Evolutionary conservation across 1,140 invertebrate genomes (phyloP).

Genomic region (Glomeris maerens): DNA sequence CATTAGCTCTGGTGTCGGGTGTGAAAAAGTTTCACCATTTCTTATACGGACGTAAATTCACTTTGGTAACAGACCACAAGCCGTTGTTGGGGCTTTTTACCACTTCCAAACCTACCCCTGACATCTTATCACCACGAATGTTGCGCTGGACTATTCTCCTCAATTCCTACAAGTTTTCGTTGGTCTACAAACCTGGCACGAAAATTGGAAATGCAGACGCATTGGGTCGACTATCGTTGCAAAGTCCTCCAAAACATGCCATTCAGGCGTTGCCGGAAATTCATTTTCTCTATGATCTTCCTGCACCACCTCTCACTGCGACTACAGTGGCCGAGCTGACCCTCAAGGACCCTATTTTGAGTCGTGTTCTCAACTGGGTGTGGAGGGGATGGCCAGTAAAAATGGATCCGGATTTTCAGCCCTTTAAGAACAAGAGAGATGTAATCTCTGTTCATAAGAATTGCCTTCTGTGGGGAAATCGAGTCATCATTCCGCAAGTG

Average conservation of each 20-base stretch:
- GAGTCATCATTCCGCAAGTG: constrained; percentile 31
- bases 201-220: constrained; percentile 23
- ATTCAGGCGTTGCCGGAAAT: not conserved
- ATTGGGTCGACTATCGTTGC: constrained; percentile 19
- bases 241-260: not conserved
- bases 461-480: constrained; percentile 21
- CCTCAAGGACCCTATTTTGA: not conserved
- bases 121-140: constrained; percentile 21
- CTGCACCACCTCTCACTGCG: too few relatives aligned
- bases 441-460: constrained; percentile 5
- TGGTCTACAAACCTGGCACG: constrained; percentile 19
- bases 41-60: constrained; percentile 31
- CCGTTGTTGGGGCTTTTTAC: constrained; percentile 31
- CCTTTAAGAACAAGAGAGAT: constrained; percentile 4
- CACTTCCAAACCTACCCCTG: constrained; percentile 22
- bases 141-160: constrained; percentile 27
- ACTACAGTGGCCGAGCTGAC: not conserved
- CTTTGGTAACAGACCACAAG: constrained; percentile 35
- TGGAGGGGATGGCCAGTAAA: constrained; percentile 2
- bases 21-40: constrained; percentile 31
- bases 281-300: too few relatives aligned
- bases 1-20: constrained; percentile 32
- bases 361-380: constrained; percentile 1
- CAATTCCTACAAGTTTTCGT: constrained; percentile 23
- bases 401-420: not conserved